Conservation (phyloP, 2,113 vertebrate genomes). For the Cavia aperea region DNA sequence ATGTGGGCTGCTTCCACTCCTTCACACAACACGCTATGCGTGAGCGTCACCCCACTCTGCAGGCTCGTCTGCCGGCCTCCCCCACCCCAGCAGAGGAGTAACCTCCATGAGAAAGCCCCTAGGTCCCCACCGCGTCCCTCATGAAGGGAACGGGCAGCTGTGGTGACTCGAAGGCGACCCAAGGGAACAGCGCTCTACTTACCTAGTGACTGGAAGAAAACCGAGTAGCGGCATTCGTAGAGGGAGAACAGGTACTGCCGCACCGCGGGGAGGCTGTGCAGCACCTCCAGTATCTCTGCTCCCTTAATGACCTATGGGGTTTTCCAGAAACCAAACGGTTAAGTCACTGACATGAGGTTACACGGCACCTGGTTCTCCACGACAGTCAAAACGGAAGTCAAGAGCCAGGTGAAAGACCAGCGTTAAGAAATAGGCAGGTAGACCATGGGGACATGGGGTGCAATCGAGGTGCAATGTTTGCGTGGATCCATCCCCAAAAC, state of each 20-base stretch:
- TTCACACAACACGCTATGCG: too few species aligned
- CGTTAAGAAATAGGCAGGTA: background rate
- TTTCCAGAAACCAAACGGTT: background rate
- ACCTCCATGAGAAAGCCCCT: too few species aligned
- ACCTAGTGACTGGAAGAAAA: conserved; percentile 97
- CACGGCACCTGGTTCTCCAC: background rate
- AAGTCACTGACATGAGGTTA: background rate
- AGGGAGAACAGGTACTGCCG: conserved; percentile 98
- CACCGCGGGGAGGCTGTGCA: conserved; percentile 91
- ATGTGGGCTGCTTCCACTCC: too few species aligned
- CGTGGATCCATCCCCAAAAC: background rate
- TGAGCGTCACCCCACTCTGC: too few species aligned
- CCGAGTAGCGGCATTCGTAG: conserved; percentile 92
- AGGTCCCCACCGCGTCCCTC: too few species aligned
- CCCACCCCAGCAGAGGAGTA: too few species aligned
- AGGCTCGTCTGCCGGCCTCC: too few species aligned
- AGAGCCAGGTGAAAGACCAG: background rate
- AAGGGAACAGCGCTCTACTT: conserved; percentile 59
- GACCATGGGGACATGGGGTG: background rate
- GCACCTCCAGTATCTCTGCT: conserved; percentile 95
- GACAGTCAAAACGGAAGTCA: background rate
- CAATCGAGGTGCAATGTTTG: rapidly evolving
- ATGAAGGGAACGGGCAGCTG: too few species aligned
- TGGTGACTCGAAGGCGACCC: too few species aligned
- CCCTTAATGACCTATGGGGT: conserved; percentile 92